Evolutionary conservation across 2,113 vertebrate species (phyloP).

Genomic region (Pleuronectes platessa): DNA sequence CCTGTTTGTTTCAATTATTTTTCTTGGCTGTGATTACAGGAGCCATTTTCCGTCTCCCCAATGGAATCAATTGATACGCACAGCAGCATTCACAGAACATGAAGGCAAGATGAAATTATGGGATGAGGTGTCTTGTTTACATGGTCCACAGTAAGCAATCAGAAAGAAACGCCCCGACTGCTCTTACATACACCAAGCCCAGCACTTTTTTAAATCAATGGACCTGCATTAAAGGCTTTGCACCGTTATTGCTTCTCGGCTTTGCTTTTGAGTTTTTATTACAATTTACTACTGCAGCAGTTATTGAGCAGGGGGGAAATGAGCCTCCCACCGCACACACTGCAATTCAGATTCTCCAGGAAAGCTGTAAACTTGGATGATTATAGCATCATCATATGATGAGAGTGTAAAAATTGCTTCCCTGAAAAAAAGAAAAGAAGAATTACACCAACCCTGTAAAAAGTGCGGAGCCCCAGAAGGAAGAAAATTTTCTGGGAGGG

Average conservation of each 20-base stretch:
- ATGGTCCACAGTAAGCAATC: conserved; percentile 6
- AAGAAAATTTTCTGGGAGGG: no score
- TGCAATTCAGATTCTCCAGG: neutral
- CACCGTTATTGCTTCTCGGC: conserved; percentile 22
- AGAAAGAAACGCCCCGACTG: neutral
- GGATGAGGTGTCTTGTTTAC: conserved; percentile 29
- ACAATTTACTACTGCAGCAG: neutral
- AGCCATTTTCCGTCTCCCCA: neutral
- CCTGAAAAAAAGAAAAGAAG: no score
- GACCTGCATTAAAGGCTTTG: conserved; percentile 27
- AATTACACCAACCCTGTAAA: neutral
- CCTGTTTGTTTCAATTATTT: neutral
- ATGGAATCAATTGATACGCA: conserved; percentile 16
- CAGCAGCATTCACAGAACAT: conserved; percentile 5
- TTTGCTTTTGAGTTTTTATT: conserved; percentile 28
- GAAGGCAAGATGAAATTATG: conserved; percentile 2
- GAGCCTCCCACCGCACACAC: conserved; percentile 1
- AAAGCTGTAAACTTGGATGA: neutral
- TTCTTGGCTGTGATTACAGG: conserved; percentile 8
- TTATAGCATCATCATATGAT: neutral
- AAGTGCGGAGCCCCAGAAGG: neutral
- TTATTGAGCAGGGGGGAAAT: conserved; percentile 20
- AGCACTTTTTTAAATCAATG: conserved; percentile 33
- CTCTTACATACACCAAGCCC: conserved; percentile 1
- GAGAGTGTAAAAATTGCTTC: neutral